A percentile compares a stretch with the other conserved stretches of the same genome.
Evolutionary conservation across 2,113 vertebrate genomes (phyloP).

Genomic region (Seriola rivoliana): DNA sequence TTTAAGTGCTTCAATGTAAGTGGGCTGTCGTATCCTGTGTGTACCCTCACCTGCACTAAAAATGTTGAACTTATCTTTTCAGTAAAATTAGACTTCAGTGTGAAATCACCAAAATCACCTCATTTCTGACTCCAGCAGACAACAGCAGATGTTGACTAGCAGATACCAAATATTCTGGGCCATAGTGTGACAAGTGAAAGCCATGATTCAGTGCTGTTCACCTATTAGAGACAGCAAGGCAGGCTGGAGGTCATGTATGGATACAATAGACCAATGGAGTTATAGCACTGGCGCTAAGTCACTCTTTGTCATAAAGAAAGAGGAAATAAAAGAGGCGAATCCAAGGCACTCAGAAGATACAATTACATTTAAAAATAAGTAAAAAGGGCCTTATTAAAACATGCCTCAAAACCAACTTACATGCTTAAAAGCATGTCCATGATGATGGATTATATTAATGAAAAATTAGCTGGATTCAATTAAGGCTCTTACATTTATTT

Average conservation of each 20-base stretch:
- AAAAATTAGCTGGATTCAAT: constrained; percentile 29
- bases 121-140: not conserved
- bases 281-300: not conserved
- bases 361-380: constrained; percentile 12
- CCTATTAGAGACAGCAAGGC: not conserved
- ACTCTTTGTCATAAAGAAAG: not conserved
- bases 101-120: constrained; percentile 14
- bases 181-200: constrained; percentile 17
- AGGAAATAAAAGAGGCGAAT: constrained; percentile 12
- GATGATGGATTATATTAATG: not conserved
- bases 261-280: not conserved
- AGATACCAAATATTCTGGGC: constrained; percentile 12
- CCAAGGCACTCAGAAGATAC: constrained; percentile 16
- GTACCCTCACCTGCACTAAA: not conserved
- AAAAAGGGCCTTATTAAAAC: constrained; percentile 19
- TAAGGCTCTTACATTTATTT: constrained; percentile 13
- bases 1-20: constrained; percentile 12
- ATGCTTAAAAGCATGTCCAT: constrained; percentile 13
- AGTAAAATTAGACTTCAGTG: constrained; percentile 5
- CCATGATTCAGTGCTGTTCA: constrained; percentile 15
- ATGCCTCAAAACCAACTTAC: not conserved
- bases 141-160: not conserved
- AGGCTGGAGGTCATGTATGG: constrained; percentile 12
- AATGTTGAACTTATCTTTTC: not conserved
- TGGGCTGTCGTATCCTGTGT: not conserved